These are phyloP conservation scores for Temnothorax longispinosus DNA, from an alignment of 1,140 invertebrate species.

Conservation along the genomic window DNA sequence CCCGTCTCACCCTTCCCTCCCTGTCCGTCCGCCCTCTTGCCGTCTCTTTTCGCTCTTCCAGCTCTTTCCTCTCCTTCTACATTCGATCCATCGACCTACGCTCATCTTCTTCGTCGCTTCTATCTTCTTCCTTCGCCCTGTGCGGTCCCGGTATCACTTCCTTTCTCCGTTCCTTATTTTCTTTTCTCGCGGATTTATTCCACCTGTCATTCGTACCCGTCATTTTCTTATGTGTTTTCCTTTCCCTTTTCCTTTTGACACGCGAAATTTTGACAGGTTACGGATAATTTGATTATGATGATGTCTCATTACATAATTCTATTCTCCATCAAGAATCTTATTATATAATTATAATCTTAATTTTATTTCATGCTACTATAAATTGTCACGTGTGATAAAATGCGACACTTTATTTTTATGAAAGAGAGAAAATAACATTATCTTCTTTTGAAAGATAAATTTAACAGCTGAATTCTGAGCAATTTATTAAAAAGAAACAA, in stretches of 20 bases:
- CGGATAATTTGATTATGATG: background rate
- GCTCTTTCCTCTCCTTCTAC: constrained; percentile 18
- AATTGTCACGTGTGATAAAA: background rate
- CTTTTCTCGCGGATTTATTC: background rate
- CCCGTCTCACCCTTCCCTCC: constrained; percentile 39
- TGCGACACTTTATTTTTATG: background rate
- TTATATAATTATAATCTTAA: too few relatives aligned
- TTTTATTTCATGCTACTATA: background rate
- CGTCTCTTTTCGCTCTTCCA: constrained; percentile 36
- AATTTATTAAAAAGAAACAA: background rate
- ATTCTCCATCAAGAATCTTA: background rate
- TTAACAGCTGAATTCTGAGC: background rate
- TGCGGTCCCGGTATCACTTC: constrained; percentile 17
- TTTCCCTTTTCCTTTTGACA: background rate
- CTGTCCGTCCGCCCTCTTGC: constrained; percentile 42
- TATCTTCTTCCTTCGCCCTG: constrained; percentile 3
- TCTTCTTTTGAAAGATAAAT: background rate
- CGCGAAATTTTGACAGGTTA: background rate
- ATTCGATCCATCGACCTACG: constrained; percentile 57
- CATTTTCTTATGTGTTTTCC: background rate
- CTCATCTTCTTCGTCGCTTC: constrained; percentile 10
- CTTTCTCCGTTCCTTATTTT: background rate
- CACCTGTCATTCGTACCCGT: background rate
- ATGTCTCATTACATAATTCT: background rate
- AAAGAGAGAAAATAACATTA: background rate